Base-by-base conservation (phyloP, 2,888 invertebrate species). In the Myathropa florea region DNA sequence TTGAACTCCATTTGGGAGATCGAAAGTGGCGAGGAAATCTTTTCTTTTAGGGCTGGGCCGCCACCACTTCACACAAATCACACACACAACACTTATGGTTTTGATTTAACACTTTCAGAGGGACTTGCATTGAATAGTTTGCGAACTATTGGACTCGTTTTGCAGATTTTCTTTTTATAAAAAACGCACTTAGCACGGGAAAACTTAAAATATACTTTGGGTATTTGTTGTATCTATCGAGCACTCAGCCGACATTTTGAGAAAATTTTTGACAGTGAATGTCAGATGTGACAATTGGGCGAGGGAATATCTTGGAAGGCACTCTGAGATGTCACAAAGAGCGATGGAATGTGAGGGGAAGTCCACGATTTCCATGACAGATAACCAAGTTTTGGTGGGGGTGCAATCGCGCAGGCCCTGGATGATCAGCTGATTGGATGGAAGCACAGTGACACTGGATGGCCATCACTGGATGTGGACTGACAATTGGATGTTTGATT, bases 1-100 rank as follows among this genome's bases (percentile, higher is more conserved):
- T 55, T 68, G 39, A n/a, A 68, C 23, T 64, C 67, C 73, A 86
- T 85, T 33, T 55, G 61, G 68, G 59, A 75, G 61, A 76, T 59
- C 55, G 24, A 60, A 36, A 23, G 24, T 46, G 55, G 24, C 28
- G n/a, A 72, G 24, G 53, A 59, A 85, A 30, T 53, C 67, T 68
- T 85, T n/a, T n/a, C n/a, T n/a, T 85, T 85, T 46, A 46, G 85
- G 85, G 85, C 81, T 55, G 81, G 77, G 85, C 82, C 76, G 70
- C 67, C 59, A 77, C 68, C 59, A 77, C 53, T 70, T 55, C 61
- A 67, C 80, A 76, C 70, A 46, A 57, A 21, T 0, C 55, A 70
- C 59, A 77, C 71, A 39, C 33, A 77, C 71, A 24, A 71, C 72
- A 65, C 59, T 70, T 21, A 30, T 57, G 59, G 70, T 72, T 72